Evolutionary conservation across 30 jellyfish, hydroid and myxozoan genomes (phyloP).

Genomic region (Chrysaora quinquecirrha): DNA sequence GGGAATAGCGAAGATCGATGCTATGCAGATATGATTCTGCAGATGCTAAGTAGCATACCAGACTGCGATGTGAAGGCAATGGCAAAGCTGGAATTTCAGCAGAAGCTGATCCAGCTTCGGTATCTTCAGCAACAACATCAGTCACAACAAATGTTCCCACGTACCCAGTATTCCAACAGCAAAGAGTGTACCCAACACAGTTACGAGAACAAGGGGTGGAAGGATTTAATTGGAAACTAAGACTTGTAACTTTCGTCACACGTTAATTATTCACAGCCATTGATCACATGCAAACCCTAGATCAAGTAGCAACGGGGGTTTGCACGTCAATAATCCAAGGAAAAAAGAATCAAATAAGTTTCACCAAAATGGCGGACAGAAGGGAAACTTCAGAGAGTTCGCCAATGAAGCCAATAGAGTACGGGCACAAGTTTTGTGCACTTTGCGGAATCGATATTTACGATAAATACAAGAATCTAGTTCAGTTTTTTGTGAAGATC

Average conservation of each 20-base stretch:
- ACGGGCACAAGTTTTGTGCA: neutral
- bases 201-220: too few relatives aligned
- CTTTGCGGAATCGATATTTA: neutral
- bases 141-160: too few relatives aligned
- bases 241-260: neutral
- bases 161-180: too few relatives aligned
- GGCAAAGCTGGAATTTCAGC: constrained; percentile 60
- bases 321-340: too few relatives aligned
- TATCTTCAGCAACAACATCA: too few relatives aligned
- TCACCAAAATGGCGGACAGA: neutral
- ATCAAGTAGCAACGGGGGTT: neutral
- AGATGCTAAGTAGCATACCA: constrained; percentile 41
- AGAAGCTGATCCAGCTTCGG: constrained; percentile 33
- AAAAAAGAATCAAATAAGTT: too few relatives aligned
- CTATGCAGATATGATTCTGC: constrained; percentile 35
- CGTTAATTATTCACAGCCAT: too few relatives aligned
- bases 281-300: too few relatives aligned
- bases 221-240: neutral
- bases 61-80: constrained; percentile 44
- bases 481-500: too few relatives aligned
- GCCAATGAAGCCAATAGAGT: too few relatives aligned
- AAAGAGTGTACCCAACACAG: too few relatives aligned
- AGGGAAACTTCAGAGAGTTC: too few relatives aligned
- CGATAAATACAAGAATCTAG: neutral
- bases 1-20: constrained; percentile 61